A percentile compares a stretch with the other conserved stretches of the same genome.
Evolutionary conservation across 2,797 vertebrate genomes (phyloP).

Genomic region (Bradypodion ventrale): DNA sequence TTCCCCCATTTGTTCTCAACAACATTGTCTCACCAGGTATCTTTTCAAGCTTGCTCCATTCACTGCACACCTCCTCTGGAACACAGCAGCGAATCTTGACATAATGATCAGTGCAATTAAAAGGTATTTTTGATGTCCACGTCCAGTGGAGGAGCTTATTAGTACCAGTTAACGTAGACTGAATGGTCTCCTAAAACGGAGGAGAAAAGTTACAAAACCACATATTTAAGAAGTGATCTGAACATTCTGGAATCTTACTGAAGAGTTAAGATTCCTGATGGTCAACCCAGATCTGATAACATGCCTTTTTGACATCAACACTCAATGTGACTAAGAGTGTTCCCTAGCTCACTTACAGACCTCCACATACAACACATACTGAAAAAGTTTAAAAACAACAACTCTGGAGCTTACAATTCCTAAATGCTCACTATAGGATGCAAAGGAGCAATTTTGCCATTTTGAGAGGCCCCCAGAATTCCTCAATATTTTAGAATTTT

Average conservation of each 20-base stretch:
- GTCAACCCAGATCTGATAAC: neutral
- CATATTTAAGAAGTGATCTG: neutral
- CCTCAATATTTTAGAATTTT: no score
- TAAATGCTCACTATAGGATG: no score
- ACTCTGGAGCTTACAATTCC: no score
- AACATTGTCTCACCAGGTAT: constrained; percentile 69
- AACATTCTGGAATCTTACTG: neutral
- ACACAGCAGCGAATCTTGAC: constrained; percentile 69
- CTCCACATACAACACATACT: no score
- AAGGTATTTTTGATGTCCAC: constrained; percentile 77
- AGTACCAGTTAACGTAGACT: constrained; percentile 59
- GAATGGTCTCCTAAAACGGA: constrained; percentile 58
- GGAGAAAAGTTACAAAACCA: neutral
- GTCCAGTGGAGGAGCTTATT: constrained; percentile 69
- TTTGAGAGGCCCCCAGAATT: no score
- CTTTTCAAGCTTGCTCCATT: constrained; percentile 68
- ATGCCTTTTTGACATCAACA: neutral
- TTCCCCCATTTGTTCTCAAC: accelerated
- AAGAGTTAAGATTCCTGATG: neutral
- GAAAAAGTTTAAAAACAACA: no score
- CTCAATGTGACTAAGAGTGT: no score
- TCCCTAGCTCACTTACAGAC: no score
- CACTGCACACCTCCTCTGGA: constrained; percentile 68
- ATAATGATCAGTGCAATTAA: constrained; percentile 73
- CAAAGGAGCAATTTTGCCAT: no score